These are phyloP conservation scores for Typhlichthys eigenmanni DNA, from an alignment of 2,797 vertebrate species.

Conservation along the genomic window DNA sequence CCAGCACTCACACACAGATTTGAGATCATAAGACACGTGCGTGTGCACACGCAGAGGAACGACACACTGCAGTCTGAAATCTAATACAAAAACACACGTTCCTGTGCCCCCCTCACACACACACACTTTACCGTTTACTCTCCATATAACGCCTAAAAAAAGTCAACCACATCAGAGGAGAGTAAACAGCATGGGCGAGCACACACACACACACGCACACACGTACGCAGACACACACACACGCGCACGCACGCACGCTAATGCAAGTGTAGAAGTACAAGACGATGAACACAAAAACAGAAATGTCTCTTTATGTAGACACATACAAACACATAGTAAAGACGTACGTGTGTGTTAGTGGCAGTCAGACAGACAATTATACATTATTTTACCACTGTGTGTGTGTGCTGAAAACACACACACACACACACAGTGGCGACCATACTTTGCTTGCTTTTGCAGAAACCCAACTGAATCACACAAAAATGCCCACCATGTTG, in stretches of 20 bases:
- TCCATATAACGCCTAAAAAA: slow-evolving; percentile 66
- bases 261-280: too few relatives aligned
- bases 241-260: neutral
- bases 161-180: slow-evolving; percentile 61
- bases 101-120: slow-evolving; percentile 16
- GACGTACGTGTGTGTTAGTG: too few relatives aligned
- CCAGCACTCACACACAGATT: slow-evolving; percentile 33
- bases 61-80: slow-evolving; percentile 7
- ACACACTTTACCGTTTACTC: slow-evolving; percentile 39
- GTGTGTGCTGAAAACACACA: too few relatives aligned
- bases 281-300: too few relatives aligned
- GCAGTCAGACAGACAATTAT: too few relatives aligned
- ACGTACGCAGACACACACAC: slow-evolving; percentile 14
- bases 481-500: too few relatives aligned
- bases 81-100: neutral
- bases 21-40: slow-evolving; percentile 26
- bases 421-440: slow-evolving; percentile 12
- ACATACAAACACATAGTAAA: too few relatives aligned
- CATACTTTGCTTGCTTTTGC: neutral
- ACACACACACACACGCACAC: neutral
- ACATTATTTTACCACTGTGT: too few relatives aligned
- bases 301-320: too few relatives aligned
- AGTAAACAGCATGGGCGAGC: slow-evolving; percentile 52
- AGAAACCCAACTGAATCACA: too few relatives aligned
- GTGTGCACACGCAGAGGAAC: slow-evolving; percentile 32